Evolutionary conservation across 2,797 vertebrate genomes (phyloP).

Genomic region (Limnodromus scolopaceus): DNA sequence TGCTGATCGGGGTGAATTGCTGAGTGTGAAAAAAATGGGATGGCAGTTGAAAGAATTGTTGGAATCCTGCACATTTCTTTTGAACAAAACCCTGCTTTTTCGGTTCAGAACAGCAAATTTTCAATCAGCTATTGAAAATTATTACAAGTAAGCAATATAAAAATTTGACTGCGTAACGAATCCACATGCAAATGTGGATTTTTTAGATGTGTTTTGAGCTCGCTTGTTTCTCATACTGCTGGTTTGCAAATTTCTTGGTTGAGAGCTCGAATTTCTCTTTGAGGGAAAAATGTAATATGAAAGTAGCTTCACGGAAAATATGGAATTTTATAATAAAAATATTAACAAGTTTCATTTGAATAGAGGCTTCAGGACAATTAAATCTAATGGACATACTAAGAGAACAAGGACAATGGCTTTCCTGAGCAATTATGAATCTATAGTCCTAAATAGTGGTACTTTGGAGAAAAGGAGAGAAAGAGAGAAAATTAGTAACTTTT

Average conservation of each 20-base stretch:
- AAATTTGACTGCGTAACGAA: not conserved
- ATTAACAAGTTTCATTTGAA: slow-evolving; percentile 38
- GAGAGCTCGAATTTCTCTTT: not conserved
- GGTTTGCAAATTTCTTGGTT: not conserved
- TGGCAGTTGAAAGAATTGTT: not conserved
- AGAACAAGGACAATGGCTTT: slow-evolving; percentile 24
- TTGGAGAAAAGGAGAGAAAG: slow-evolving; percentile 39
- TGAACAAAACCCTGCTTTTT: not conserved
- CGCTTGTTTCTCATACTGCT: not conserved
- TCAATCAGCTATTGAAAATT: not conserved
- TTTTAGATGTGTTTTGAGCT: not conserved
- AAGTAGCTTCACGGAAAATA: not conserved
- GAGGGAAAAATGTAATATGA: not conserved
- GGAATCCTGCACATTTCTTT: not conserved
- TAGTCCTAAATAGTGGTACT: slow-evolving; percentile 40
- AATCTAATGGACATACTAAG: slow-evolving; percentile 42
- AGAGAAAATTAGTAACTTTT: slow-evolving; percentile 53
- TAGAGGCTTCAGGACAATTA: slow-evolving; percentile 27
- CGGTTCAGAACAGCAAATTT: not conserved
- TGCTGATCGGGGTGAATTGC: not conserved
- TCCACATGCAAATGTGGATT: too few relatives aligned
- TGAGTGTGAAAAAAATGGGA: not conserved
- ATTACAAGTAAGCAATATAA: not conserved
- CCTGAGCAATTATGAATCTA: slow-evolving; percentile 31
- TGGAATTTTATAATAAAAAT: slow-evolving; percentile 24